Base-by-base conservation (phyloP, 2,888 invertebrate genomes). In the Lochmaea capreae region DNA sequence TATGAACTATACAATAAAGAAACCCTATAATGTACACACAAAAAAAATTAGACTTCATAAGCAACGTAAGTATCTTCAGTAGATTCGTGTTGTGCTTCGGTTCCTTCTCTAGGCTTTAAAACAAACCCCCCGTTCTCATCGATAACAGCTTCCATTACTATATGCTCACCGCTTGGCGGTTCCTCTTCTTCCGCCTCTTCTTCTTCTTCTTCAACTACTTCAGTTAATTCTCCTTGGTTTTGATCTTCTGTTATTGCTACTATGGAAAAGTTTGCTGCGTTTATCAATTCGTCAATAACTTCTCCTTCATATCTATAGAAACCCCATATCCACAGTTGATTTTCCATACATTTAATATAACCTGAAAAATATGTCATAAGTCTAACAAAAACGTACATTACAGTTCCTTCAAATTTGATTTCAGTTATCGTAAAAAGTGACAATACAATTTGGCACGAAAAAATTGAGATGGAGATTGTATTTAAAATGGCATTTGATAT, bases 261-360 rank as follows among this genome's bases (percentile, higher is more conserved):
- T 63, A 83, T 81, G 0, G 83, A 83, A 73, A 85, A 86, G 76
- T 85, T 84, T 2, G 79, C 69, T 8, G 84, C 84, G 65, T 84
- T 83, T n/a, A 86, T 86, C 18, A 86, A 74, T 62, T 83, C 81
- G 49, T 86, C 85, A 33, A 81, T 81, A 11, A 77, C 76, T 9
- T 81, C 82, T 1, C 84, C 85, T 11, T 59, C 65, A 63, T 81
- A 85, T 43, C 85, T 76, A 76, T 87, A 86, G 71, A 85, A 86
- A 12, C 87, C 87, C 87, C 87, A 87, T 71, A 87, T 86, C 86
- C 87, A 87, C 58, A 87, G 72, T 78, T 87, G 87, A 74, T 86
- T 86, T 71, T 87, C 87, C 87, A 86, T 86, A 63, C 86, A 86
- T 71, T 86, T 86, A 59, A 87, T 85, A 69, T 86, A 87, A 6